These are phyloP conservation scores for Muscicapa adusta DNA, from an alignment of 2,113 vertebrate species.

Conservation along the genomic window DNA sequence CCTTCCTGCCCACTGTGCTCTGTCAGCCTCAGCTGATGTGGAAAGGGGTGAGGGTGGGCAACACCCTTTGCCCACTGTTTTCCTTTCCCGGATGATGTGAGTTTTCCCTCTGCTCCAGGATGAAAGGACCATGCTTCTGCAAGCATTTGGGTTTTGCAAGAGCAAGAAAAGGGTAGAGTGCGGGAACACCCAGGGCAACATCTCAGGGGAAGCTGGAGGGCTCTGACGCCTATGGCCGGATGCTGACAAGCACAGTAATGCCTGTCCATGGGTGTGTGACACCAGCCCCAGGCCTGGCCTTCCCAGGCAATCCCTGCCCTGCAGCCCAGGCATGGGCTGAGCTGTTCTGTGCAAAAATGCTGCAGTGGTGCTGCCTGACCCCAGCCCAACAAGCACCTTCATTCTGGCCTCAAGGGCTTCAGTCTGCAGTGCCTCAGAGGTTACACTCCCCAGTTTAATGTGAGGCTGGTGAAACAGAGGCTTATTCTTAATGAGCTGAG, in stretches of 20 bases:
- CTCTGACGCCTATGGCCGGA: accelerated
- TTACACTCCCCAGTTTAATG: not conserved
- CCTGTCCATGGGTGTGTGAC: not conserved
- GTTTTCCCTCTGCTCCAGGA: not conserved
- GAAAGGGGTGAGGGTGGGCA: not conserved
- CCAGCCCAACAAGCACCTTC: not conserved
- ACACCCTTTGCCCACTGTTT: not conserved
- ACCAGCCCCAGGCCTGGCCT: not conserved
- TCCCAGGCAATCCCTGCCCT: not conserved
- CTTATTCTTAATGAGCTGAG: not conserved
- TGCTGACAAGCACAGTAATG: not conserved
- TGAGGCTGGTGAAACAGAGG: not conserved
- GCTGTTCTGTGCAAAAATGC: not conserved
- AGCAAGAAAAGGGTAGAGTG: not conserved
- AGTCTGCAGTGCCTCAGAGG: not conserved
- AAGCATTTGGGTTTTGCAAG: not conserved
- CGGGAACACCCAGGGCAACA: accelerated
- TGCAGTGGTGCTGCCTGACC: not conserved
- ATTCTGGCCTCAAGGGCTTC: not conserved
- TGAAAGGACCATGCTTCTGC: not conserved
- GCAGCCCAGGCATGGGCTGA: not conserved
- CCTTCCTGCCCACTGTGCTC: not conserved
- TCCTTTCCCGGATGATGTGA: not conserved
- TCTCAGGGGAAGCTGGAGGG: not conserved
- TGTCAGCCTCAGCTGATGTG: conserved; percentile 25